Conservation (phyloP, 2,797 vertebrate species). For the Corythornis leucogaster region DNA sequence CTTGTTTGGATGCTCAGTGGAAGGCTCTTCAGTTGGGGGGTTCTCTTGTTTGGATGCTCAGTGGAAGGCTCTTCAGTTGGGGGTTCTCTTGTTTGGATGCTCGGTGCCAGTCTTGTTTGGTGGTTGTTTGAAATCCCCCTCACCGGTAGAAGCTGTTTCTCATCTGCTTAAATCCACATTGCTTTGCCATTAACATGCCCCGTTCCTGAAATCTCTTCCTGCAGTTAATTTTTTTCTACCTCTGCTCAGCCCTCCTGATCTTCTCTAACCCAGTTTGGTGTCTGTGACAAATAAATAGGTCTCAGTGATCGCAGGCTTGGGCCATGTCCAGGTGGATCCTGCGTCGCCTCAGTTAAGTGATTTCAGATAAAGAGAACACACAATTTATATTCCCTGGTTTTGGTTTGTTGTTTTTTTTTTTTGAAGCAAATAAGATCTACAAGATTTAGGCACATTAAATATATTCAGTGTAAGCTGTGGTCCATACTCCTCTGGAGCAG, state of each 20-base stretch:
- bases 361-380: neutral
- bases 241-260: neutral
- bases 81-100: neutral
- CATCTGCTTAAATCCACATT: neutral
- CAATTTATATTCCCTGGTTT: neutral
- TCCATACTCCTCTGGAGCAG: too few relatives aligned
- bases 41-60: neutral
- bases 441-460: neutral
- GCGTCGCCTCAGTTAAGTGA: neutral
- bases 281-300: neutral
- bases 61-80: neutral
- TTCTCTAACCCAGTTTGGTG: neutral
- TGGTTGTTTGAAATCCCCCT: neutral
- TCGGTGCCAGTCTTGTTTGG: neutral
- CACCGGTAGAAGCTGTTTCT: rapidly evolving
- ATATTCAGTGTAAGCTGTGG: neutral
- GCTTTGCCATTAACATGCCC: neutral
- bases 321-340: neutral
- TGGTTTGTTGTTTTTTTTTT: neutral
- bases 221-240: neutral
- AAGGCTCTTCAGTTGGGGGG: neutral
- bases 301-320: neutral
- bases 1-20: neutral
- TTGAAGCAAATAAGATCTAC: neutral
- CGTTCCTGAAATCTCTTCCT: neutral